Evolutionary conservation across 2,888 invertebrate species (phyloP), one percentile per base, ranked within the genome.

Genomic region (Myopa testacea): DNA sequence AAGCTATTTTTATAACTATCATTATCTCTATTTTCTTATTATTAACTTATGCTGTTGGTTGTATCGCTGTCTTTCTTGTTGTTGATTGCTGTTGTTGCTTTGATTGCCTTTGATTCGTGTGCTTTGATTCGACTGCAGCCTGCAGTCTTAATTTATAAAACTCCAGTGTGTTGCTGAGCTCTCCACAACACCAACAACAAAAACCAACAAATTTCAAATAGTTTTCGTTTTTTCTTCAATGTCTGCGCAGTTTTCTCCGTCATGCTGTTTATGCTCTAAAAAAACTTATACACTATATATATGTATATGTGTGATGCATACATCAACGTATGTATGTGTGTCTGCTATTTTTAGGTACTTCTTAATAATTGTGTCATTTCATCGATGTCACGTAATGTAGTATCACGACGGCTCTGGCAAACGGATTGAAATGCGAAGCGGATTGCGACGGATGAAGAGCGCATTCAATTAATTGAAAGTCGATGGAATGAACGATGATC

Each of bases 331-430:
- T 45, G 45, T 10, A 45, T 8, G 45, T 6, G 14, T n/a, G n/a
- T 55, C 55, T 16, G 4, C 16, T 55, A 55, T 55, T 55, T 55
- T 55, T 55, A 55, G 55, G 55, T 55, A 55, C n/a, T 55, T 55
- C 55, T 55, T 55, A n/a, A 19, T 67, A 75, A 75, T 75, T 75
- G 75, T 75, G 75, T 69, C 75, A 75, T 67, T 63, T n/a, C 16
- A 50, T 6, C 58, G 62, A 69, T 65, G 75, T 75, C 75, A 75
- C 75, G 75, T 75, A 75, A 75, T 75, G 60, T 55, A 7, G 70
- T 55, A 69, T 37, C 52, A 26, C 70, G 38, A 26, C 58, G 34
- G 34, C 40, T 19, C 34, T n/a, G 40, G n/a, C 38, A 40, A 37
- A 40, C 72, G 58, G 38, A 55, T 70, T 55, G 37, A 63, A 45